These are phyloP conservation scores for Philypnodon macrostomus DNA, from an alignment of 2,797 vertebrate species.

Conservation along the genomic window DNA sequence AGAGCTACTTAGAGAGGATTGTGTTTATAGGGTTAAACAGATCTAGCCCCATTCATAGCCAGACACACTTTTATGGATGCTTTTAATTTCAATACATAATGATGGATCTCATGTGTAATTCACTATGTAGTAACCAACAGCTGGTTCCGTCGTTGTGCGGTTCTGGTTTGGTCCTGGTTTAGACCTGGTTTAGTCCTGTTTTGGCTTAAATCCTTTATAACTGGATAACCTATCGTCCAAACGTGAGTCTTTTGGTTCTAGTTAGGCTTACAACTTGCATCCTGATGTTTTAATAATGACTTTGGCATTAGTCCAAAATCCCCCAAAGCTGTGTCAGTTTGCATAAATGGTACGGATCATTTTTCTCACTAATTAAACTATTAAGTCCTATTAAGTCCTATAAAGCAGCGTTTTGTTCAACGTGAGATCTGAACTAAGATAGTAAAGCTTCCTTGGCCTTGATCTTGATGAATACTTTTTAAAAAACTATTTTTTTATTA, in stretches of 20 bases:
- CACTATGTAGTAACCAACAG: neutral
- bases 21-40: slow-evolving; percentile 20
- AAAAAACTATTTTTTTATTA: neutral
- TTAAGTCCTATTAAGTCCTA: too few species aligned
- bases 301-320: slow-evolving; percentile 1
- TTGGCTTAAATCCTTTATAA: too few species aligned
- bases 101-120: too few species aligned
- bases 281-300: slow-evolving; percentile 4
- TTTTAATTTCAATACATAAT: slow-evolving; percentile 38
- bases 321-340: slow-evolving; percentile 6
- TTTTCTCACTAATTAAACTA: slow-evolving; percentile 13
- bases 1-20: slow-evolving; percentile 17
- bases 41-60: slow-evolving; percentile 29
- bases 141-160: too few species aligned
- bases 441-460: neutral
- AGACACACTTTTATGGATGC: slow-evolving; percentile 28
- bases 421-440: neutral
- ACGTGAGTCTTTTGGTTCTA: too few species aligned
- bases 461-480: neutral
- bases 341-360: neutral
- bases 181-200: too few species aligned
- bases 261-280: too few species aligned
- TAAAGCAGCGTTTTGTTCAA: neutral
- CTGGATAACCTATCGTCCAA: too few species aligned
- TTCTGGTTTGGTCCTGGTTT: too few species aligned